These are phyloP conservation scores for Cerceris ruficornis DNA, from an alignment of 2,888 invertebrate species.

Conservation along the genomic window DNA sequence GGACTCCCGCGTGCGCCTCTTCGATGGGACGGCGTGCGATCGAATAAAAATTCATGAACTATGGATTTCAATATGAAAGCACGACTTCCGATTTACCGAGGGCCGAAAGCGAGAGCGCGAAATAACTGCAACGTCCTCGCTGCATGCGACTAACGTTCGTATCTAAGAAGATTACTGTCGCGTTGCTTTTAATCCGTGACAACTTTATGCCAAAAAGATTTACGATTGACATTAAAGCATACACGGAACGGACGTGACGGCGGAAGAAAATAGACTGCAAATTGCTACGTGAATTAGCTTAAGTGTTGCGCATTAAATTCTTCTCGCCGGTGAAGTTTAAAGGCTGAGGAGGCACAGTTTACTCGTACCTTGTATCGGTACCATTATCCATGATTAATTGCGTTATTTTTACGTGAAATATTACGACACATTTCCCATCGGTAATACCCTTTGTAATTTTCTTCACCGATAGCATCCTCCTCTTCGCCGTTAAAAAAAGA, in stretches of 20 bases:
- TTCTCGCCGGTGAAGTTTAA: neutral
- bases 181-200: neutral
- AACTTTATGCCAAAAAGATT: neutral
- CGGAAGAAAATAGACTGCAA: neutral
- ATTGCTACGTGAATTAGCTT: neutral
- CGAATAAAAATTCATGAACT: conserved; percentile 55
- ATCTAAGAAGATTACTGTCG: neutral
- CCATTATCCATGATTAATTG: no score
- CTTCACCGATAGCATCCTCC: no score
- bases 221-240: neutral
- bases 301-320: neutral
- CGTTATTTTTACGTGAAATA: no score
- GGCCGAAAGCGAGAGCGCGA: conserved; percentile 14
- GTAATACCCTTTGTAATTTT: no score
- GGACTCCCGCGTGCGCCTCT: conserved; percentile 15
- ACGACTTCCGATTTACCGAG: conserved; percentile 7
- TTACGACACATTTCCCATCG: no score
- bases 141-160: no score
- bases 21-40: neutral
- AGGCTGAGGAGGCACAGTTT: neutral
- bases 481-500: no score
- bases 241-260: neutral
- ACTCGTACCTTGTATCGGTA: neutral
- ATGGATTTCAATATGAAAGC: conserved; percentile 52
- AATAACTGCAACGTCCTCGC: conserved; percentile 20